Base-by-base conservation (phyloP, 2,888 invertebrate genomes). In the Agrypnus murinus region DNA sequence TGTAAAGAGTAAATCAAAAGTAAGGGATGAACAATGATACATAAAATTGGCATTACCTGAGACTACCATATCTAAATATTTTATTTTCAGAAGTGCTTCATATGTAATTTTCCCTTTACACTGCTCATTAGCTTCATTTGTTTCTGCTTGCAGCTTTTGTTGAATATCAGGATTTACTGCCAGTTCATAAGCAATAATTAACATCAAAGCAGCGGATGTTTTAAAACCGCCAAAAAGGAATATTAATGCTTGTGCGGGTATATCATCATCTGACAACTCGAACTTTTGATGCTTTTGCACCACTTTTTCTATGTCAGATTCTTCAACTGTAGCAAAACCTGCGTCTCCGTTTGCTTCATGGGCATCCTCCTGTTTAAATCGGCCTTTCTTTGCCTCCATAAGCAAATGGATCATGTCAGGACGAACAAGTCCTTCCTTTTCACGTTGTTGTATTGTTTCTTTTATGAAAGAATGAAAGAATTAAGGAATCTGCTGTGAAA, bases 121-220 rank as follows among this genome's bases (percentile, higher is more conserved):
- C 19, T 67, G 17, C 3, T 67, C 15, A 4, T 53, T 40, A 2
- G 69, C 68, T 7, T 87, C 86, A 12, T 82, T 85, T 40, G 92
- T 88, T 83, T 92, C 91, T 43, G 86, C 77, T 1, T 85, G 85
- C 0, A 92, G 82, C 62, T 81, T 86, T 3, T 87, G 84, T 79
- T 92, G 91, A 0, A 89, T 81, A 0, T 91, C 89, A 15, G 88
- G 87, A 81, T 91, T 87, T 4, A 87, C 60, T 34, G 90, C 89
- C 25, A 92, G 78, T 79, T 91, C 91, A 50, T 90, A 86, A 0
- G 89, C 81, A 0, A 87, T 79, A 70, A 91, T 90, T 0, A 85
- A 86, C 77, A 88, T 83, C 2, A 85, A 77, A 64, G 85, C 85
- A 0, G 88, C 85, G 0, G 86, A 85, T 0, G 87, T 84, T 46